phyloP scores from a whole-genome alignment of 2,888 invertebrate species.

The Parnassius orleans region DNA sequence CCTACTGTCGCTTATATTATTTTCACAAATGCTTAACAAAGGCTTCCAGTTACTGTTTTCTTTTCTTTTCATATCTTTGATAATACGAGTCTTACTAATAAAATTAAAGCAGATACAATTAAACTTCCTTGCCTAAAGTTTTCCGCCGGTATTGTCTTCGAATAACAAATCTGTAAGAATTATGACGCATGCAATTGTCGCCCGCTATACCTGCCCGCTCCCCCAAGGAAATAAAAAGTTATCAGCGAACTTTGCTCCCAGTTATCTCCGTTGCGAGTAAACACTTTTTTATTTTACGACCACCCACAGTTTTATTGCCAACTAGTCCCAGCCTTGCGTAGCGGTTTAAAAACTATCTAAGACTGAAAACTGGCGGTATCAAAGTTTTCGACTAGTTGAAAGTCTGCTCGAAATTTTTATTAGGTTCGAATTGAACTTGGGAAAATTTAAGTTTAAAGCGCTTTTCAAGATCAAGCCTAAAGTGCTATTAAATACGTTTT shows the following conservation, averaged over 20 bases:
- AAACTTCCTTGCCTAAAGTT: conserved; percentile 29
- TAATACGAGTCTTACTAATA: no score
- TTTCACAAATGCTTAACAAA: no score
- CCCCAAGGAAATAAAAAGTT: conserved; percentile 75
- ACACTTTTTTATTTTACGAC: conserved; percentile 77
- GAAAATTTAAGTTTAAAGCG: conserved; percentile 25
- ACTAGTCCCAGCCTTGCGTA: conserved; percentile 30
- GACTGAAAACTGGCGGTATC: conserved; percentile 40
- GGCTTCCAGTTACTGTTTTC: no score
- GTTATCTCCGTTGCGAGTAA: conserved; percentile 74
- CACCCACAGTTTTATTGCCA: conserved; percentile 62
- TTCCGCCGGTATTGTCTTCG: conserved; percentile 40
- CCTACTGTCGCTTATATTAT: no score
- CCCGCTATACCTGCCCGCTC: conserved; percentile 49
- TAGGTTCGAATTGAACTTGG: conserved; percentile 26
- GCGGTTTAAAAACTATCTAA: conserved; percentile 39
- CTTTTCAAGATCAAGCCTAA: background rate
- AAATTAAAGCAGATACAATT: conserved; percentile 2
- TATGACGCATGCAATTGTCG: conserved; percentile 26
- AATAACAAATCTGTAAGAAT: conserved; percentile 33
- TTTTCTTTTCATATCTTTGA: no score
- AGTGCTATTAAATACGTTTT: no score
- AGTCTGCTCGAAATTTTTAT: conserved; percentile 32
- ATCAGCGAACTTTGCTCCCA: conserved; percentile 72
- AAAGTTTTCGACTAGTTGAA: conserved; percentile 38